A percentile compares a stretch with the other conserved stretches of the same genome.
These are phyloP conservation scores for Epistrophe eligans DNA, from an alignment of 2,888 invertebrate genomes.

Conservation along the genomic window DNA sequence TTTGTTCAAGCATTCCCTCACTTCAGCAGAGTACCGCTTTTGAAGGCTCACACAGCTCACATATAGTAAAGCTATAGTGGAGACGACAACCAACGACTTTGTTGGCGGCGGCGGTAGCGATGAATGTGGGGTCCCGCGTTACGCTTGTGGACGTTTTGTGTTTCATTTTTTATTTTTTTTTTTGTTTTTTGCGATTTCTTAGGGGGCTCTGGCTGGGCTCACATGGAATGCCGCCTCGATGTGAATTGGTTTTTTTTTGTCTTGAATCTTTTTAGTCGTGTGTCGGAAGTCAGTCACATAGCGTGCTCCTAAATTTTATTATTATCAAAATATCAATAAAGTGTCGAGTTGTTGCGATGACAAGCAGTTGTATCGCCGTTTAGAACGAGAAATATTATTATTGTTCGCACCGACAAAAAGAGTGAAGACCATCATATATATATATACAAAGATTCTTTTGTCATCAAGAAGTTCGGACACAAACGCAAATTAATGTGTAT, in stretches of 20 bases:
- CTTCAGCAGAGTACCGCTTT: constrained; percentile 63
- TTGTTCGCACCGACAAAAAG: constrained; percentile 19
- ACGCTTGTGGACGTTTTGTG: constrained; percentile 61
- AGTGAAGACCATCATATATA: not conserved
- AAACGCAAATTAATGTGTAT: constrained; percentile 6
- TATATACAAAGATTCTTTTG: not conserved
- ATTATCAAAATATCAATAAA: constrained; percentile 76
- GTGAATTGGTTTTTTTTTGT: constrained; percentile 76
- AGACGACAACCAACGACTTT: constrained; percentile 51
- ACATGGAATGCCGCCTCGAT: constrained; percentile 65
- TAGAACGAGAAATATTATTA: not conserved
- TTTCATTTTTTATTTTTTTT: constrained; percentile 31
- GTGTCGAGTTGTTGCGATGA: constrained; percentile 73
- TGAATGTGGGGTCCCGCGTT: constrained; percentile 74
- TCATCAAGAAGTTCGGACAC: not conserved
- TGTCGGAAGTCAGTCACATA: constrained; percentile 84
- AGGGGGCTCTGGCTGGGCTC: constrained; percentile 56
- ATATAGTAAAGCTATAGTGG: constrained; percentile 52
- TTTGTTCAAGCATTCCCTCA: constrained; percentile 54
- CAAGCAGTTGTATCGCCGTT: constrained; percentile 33
- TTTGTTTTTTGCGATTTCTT: constrained; percentile 57
- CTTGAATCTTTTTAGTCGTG: constrained; percentile 82
- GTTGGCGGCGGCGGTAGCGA: constrained; percentile 13
- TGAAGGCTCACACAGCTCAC: constrained; percentile 39
- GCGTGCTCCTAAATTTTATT: constrained; percentile 80